Percentiles rank a stretch among this genome's conserved stretches.
phyloP scores from a whole-genome alignment of 1,140 invertebrate species.

The Catajapyx aquilonaris region DNA sequence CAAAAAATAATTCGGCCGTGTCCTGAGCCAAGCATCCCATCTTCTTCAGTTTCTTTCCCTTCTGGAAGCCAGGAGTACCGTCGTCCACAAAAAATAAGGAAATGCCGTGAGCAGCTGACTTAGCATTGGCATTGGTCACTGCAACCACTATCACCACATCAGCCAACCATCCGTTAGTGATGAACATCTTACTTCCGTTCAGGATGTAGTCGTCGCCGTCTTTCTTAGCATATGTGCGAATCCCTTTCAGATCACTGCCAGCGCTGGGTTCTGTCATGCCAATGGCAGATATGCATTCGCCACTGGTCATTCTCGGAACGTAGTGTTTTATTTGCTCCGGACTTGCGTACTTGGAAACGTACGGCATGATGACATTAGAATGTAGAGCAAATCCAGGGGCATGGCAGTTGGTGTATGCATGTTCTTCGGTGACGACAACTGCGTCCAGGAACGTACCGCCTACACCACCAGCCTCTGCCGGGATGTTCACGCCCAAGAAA shows the following conservation, averaged over 20 bases:
- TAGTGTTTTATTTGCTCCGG: constrained; percentile 24
- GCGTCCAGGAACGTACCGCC: constrained; percentile 23
- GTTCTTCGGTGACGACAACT: constrained; percentile 24
- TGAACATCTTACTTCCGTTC: constrained; percentile 27
- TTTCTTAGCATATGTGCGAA: constrained; percentile 22
- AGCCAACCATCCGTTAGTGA: constrained; percentile 25
- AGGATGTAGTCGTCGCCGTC: constrained; percentile 26
- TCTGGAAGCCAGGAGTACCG: constrained; percentile 24
- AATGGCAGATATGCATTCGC: constrained; percentile 24
- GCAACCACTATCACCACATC: constrained; percentile 27
- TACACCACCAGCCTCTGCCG: constrained; percentile 21
- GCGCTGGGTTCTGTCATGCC: constrained; percentile 27
- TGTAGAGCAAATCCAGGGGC: constrained; percentile 25
- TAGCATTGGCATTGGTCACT: constrained; percentile 22
- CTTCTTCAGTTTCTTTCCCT: constrained; percentile 25
- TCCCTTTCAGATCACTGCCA: constrained; percentile 27
- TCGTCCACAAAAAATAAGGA: constrained; percentile 26
- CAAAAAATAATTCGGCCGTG: constrained; percentile 28
- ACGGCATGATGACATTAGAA: constrained; percentile 28
- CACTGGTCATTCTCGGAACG: constrained; percentile 23
- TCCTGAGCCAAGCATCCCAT: constrained; percentile 27
- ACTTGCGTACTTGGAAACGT: constrained; percentile 24
- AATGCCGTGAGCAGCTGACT: constrained; percentile 24
- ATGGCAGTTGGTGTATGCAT: constrained; percentile 22
- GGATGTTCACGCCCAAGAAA: constrained; percentile 23